Conservation (phyloP, 2,888 invertebrate species). For the Drosophila acutilabella region DNA sequence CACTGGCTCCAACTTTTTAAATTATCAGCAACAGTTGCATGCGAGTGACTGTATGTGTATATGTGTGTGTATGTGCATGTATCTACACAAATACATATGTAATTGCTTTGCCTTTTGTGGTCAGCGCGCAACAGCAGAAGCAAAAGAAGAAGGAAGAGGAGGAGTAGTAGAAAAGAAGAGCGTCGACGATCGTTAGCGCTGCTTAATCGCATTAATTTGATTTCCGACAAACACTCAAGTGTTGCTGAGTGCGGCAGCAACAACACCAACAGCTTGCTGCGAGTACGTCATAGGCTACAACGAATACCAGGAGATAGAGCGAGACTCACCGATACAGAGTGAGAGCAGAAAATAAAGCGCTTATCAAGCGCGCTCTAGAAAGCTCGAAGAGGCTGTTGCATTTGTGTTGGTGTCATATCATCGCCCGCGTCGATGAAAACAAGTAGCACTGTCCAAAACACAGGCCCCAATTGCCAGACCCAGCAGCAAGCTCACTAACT, state of each 20-base stretch:
- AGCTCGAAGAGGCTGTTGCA: slow-evolving; percentile 40
- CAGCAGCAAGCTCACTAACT: slow-evolving; percentile 36
- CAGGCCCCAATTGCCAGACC: slow-evolving; percentile 36
- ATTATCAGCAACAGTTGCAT: slow-evolving; percentile 50
- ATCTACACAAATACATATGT: slow-evolving; percentile 8
- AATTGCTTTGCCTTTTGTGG: slow-evolving; percentile 30
- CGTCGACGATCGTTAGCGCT: slow-evolving; percentile 48
- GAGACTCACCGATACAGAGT: slow-evolving; percentile 11
- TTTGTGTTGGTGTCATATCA: slow-evolving; percentile 61
- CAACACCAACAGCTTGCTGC: slow-evolving; percentile 28
- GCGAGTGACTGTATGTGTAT: slow-evolving; percentile 1
- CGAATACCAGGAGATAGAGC: slow-evolving; percentile 19
- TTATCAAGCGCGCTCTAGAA: slow-evolving; percentile 63
- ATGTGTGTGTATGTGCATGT: background rate
- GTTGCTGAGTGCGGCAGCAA: slow-evolving; percentile 41
- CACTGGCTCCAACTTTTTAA: slow-evolving; percentile 23
- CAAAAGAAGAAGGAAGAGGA: slow-evolving; percentile 1
- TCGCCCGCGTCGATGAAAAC: slow-evolving; percentile 62
- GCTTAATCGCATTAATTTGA: slow-evolving; percentile 69
- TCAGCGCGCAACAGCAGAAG: slow-evolving; percentile 8
- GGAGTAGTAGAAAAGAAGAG: slow-evolving; percentile 22
- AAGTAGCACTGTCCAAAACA: slow-evolving; percentile 65
- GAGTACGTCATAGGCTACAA: slow-evolving; percentile 61
- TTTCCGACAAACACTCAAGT: slow-evolving; percentile 68
- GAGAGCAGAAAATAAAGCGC: slow-evolving; percentile 28